phyloP scores from a whole-genome alignment of 2,797 vertebrate genomes.

The Centroberyx gerrardi region DNA sequence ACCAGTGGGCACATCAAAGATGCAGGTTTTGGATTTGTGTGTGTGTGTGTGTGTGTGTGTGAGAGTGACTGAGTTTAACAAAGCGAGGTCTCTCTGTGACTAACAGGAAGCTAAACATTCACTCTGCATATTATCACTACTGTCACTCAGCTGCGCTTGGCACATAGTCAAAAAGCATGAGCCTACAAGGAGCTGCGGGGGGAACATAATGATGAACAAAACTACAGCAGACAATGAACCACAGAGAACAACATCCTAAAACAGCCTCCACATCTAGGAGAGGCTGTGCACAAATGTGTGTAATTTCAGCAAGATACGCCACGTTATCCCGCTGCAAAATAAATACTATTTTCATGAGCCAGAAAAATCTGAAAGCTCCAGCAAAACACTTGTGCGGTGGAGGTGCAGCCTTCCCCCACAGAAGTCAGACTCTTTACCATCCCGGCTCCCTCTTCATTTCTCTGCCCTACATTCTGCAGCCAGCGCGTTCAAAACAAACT shows the following conservation, averaged over 20 bases:
- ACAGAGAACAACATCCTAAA: conserved; percentile 28
- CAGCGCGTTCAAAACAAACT: conserved; percentile 21
- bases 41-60: conserved; percentile 14
- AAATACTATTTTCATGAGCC: conserved; percentile 38
- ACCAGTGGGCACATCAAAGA: conserved; percentile 63
- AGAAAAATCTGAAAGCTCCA: conserved; percentile 20
- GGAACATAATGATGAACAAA: conserved; percentile 61
- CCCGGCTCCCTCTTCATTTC: conserved; percentile 33
- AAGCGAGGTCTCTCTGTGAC: conserved; percentile 40
- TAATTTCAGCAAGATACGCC: conserved; percentile 42
- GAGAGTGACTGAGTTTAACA: not conserved
- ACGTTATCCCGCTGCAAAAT: conserved; percentile 32
- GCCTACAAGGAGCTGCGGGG: conserved; percentile 50
- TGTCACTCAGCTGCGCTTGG: conserved; percentile 64
- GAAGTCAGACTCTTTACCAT: conserved; percentile 23
- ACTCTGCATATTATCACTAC: conserved; percentile 57
- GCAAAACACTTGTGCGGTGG: conserved; percentile 27
- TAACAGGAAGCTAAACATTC: conserved; percentile 66
- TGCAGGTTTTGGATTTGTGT: conserved; percentile 49
- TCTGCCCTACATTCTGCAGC: conserved; percentile 57
- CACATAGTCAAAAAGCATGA: conserved; percentile 59
- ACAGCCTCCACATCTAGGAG: conserved; percentile 23
- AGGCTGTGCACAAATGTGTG: conserved; percentile 12
- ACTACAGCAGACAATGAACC: conserved; percentile 38
- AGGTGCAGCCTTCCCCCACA: conserved; percentile 13